These are phyloP conservation scores for Minunthozetes semirufus DNA, from an alignment of 2,888 invertebrate genomes.

Conservation along the genomic window DNA sequence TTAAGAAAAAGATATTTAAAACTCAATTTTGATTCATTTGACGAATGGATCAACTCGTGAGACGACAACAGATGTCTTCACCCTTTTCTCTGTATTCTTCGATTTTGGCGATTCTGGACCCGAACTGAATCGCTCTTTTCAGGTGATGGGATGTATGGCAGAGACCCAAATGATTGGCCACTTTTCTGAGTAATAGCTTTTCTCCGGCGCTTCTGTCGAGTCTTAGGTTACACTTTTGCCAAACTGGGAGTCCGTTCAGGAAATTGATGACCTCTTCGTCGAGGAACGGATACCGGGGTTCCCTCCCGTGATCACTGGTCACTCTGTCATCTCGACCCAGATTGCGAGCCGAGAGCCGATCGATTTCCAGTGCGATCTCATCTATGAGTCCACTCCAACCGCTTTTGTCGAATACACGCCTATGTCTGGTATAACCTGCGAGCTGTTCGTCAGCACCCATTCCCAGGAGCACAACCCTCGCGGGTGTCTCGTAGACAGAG, in stretches of 20 bases:
- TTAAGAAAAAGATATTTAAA: too few relatives aligned
- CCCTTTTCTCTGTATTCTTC: conserved; percentile 77
- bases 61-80: conserved; percentile 59
- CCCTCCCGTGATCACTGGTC: conserved; percentile 72
- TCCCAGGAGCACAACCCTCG: conserved; percentile 70
- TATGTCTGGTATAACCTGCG: conserved; percentile 85
- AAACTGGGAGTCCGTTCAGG: conserved; percentile 51
- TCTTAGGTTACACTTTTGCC: conserved; percentile 51
- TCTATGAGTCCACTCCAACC: conserved; percentile 55
- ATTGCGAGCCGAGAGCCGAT: conserved; percentile 78
- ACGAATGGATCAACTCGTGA: conserved; percentile 36
- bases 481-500: conserved; percentile 19
- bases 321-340: conserved; percentile 86
- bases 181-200: conserved; percentile 69
- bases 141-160: conserved; percentile 58
- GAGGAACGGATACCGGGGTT: conserved; percentile 58
- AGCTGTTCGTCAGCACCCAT: conserved; percentile 97
- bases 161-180: conserved; percentile 48
- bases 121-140: conserved; percentile 95
- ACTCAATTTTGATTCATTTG: too few relatives aligned
- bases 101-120: conserved; percentile 72
- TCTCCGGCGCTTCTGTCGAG: conserved; percentile 79
- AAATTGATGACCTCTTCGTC: conserved; percentile 56
- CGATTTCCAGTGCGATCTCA: conserved; percentile 70
- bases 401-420: conserved; percentile 52